phyloP scores from a whole-genome alignment of 2,113 vertebrate species.

The Dasyurus viverrinus region DNA sequence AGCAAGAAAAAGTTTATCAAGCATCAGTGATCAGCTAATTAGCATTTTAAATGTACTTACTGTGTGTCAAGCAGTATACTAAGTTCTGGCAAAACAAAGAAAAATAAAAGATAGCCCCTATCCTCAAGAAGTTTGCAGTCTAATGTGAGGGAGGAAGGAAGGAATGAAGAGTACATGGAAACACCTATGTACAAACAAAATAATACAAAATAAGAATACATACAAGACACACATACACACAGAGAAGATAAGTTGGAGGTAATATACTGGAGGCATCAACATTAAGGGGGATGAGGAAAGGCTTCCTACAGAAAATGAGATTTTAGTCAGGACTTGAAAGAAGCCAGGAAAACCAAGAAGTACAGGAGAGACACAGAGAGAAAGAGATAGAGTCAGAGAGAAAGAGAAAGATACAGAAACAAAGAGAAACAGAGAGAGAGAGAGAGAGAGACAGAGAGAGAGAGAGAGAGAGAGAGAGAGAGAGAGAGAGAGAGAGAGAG shows the following conservation, averaged over 20 bases:
- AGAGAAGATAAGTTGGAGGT: not conserved
- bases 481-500: too few relatives aligned
- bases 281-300: not conserved
- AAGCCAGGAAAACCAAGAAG: not conserved
- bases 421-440: too few relatives aligned
- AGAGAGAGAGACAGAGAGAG: too few relatives aligned
- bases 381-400: too few relatives aligned
- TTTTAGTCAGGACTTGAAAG: not conserved
- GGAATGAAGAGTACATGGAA: not conserved
- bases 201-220: not conserved
- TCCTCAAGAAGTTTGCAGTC: not conserved
- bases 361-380: not conserved
- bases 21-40: not conserved
- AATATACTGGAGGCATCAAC: not conserved
- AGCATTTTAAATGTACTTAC: not conserved
- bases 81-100: not conserved
- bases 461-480: too few relatives aligned
- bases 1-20: not conserved
- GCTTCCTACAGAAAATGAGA: not conserved
- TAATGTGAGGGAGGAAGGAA: not conserved
- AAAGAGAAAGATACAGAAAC: too few relatives aligned
- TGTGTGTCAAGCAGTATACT: not conserved
- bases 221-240: too few relatives aligned
- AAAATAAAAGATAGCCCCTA: not conserved
- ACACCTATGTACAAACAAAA: not conserved